A percentile compares a stretch with the other conserved stretches of the same genome.
Evolutionary conservation across 2,797 vertebrate genomes (phyloP).

Genomic region (Pagetopsis macropterus): DNA sequence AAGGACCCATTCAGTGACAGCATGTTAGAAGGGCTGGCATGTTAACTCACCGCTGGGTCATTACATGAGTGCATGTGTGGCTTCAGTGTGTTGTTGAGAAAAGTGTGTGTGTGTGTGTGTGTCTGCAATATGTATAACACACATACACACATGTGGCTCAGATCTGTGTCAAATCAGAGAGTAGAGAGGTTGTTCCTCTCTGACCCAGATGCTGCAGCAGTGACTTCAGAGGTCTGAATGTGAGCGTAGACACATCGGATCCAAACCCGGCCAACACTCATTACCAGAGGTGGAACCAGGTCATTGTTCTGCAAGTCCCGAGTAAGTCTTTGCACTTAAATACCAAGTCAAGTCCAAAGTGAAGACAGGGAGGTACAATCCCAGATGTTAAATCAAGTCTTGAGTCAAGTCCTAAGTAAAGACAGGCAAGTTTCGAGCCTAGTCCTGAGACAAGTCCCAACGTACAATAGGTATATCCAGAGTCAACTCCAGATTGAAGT

Average conservation of each 20-base stretch:
- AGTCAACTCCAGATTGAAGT: no score
- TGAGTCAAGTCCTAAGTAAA: no score
- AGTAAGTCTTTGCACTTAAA: no score
- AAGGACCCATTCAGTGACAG: constrained; percentile 64
- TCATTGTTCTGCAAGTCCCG: no score
- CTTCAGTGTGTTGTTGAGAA: constrained; percentile 21
- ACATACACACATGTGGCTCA: neutral
- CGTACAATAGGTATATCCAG: no score
- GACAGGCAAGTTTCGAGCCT: no score
- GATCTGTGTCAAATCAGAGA: constrained; percentile 21
- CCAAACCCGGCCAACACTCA: neutral
- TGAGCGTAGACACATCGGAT: constrained; percentile 23
- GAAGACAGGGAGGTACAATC: no score
- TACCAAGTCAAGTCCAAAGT: no score
- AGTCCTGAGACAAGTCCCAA: no score
- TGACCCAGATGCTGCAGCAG: constrained; percentile 47
- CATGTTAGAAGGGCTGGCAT: constrained; percentile 46
- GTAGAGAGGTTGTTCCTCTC: neutral
- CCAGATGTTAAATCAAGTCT: no score
- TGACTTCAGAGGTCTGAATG: constrained; percentile 7
- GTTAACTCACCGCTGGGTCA: constrained; percentile 55
- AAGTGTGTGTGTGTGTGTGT: neutral
- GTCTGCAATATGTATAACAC: constrained; percentile 13
- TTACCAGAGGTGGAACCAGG: no score
- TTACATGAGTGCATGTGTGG: constrained; percentile 53